Conservation (phyloP, 2,113 vertebrate species). For the Centropristis striata region DNA sequence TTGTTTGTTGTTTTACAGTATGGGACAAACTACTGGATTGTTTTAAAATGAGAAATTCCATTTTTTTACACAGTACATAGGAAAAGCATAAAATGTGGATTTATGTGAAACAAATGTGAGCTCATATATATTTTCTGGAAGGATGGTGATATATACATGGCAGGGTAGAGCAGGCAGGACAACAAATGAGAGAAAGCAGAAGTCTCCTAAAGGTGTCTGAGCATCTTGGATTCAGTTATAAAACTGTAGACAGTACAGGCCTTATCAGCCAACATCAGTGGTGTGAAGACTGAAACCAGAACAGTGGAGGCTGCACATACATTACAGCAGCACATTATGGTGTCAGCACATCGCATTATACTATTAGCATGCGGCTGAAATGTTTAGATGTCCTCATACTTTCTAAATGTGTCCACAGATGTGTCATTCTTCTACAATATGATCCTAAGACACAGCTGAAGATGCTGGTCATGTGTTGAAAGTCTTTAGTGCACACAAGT, state of each 20-base stretch:
- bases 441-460: background rate
- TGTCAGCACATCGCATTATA: background rate
- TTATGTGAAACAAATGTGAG: slow-evolving; percentile 57
- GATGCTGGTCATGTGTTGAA: background rate
- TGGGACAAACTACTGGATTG: slow-evolving; percentile 33
- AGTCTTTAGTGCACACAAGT: background rate
- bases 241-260: background rate
- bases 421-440: no score
- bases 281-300: background rate
- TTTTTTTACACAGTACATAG: slow-evolving; percentile 57
- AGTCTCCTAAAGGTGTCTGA: background rate
- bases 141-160: slow-evolving; percentile 2
- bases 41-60: slow-evolving; percentile 25
- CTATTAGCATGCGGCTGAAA: background rate
- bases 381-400: background rate
- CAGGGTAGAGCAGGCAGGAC: background rate
- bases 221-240: background rate
- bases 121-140: slow-evolving; percentile 22
- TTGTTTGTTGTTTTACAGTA: background rate
- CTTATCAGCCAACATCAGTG: no score
- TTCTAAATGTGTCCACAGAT: background rate
- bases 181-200: background rate
- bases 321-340: background rate
- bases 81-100: slow-evolving; percentile 62
- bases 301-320: background rate